Evolutionary conservation across 2,888 invertebrate genomes (phyloP).

Genomic region (Heteromyza rotundicornis): DNA sequence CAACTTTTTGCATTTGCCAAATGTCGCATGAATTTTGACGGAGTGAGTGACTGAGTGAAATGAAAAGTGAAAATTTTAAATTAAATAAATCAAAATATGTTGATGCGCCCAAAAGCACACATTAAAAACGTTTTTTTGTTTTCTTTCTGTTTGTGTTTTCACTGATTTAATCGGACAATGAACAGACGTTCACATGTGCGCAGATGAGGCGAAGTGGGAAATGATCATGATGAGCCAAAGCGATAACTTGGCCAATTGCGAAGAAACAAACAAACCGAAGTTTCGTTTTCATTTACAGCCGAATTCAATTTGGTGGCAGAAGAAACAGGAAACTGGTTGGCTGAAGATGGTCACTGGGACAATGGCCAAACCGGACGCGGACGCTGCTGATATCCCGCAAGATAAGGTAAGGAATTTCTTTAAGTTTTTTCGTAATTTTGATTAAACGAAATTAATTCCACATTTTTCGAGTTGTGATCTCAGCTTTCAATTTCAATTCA

Average conservation of each 20-base stretch:
- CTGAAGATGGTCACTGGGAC: background rate
- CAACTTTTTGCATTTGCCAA: no score
- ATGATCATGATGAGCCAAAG: no score
- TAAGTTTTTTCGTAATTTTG: no score
- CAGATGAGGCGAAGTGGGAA: background rate
- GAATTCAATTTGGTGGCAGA: no score
- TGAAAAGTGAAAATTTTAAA: conserved; percentile 13
- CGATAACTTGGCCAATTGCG: no score
- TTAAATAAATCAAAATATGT: conserved; percentile 16
- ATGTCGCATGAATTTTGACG: no score
- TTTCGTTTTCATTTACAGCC: background rate
- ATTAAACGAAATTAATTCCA: no score
- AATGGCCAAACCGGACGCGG: background rate
- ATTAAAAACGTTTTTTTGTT: conserved; percentile 14
- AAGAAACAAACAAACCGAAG: no score
- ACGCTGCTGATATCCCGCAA: background rate
- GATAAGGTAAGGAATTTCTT: background rate
- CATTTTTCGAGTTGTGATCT: no score
- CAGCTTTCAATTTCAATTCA: no score
- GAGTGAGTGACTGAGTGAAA: no score
- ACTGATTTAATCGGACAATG: background rate
- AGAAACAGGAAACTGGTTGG: background rate
- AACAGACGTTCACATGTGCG: background rate
- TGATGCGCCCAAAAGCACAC: conserved; percentile 17
- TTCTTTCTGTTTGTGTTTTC: no score